These are phyloP conservation scores for Drosophila anomelani DNA, from an alignment of 2,888 invertebrate genomes.

Conservation along the genomic window DNA sequence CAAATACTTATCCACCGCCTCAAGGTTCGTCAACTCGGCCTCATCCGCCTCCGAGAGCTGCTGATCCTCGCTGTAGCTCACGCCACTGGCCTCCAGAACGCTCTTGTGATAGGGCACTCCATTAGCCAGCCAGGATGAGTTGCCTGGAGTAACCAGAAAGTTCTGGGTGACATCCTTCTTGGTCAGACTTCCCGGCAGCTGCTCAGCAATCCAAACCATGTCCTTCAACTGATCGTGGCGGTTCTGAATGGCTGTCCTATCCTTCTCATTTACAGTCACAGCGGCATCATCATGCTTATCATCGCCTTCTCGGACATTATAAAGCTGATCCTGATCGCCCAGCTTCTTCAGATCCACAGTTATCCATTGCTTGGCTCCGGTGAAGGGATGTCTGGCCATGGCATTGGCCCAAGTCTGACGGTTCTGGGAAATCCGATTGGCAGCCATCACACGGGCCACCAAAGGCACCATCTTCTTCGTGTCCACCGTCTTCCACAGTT, in stretches of 20 bases:
- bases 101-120: slow-evolving; percentile 83
- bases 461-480: slow-evolving; percentile 86
- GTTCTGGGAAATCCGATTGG: slow-evolving; percentile 91
- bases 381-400: slow-evolving; percentile 90
- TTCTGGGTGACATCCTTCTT: slow-evolving; percentile 87
- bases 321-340: slow-evolving; percentile 70
- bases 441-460: slow-evolving; percentile 91
- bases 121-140: slow-evolving; percentile 88
- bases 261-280: slow-evolving; percentile 65
- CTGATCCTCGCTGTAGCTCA: slow-evolving; percentile 68
- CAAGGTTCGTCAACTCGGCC: slow-evolving; percentile 78
- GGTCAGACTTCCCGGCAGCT: slow-evolving; percentile 88
- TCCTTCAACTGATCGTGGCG: slow-evolving; percentile 82
- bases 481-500: slow-evolving; percentile 89
- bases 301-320: slow-evolving; percentile 67
- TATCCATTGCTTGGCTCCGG: slow-evolving; percentile 95
- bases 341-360: slow-evolving; percentile 89
- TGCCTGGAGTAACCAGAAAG: slow-evolving; percentile 84
- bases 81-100: slow-evolving; percentile 78
- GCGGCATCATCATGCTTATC: slow-evolving; percentile 77
- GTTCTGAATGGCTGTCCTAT: slow-evolving; percentile 70
- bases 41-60: slow-evolving; percentile 70
- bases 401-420: slow-evolving; percentile 90
- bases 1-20: slow-evolving; percentile 82
- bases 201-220: slow-evolving; percentile 90